These are phyloP conservation scores for Mus spretus DNA, from an alignment of 2,797 vertebrate genomes.

Conservation along the genomic window DNA sequence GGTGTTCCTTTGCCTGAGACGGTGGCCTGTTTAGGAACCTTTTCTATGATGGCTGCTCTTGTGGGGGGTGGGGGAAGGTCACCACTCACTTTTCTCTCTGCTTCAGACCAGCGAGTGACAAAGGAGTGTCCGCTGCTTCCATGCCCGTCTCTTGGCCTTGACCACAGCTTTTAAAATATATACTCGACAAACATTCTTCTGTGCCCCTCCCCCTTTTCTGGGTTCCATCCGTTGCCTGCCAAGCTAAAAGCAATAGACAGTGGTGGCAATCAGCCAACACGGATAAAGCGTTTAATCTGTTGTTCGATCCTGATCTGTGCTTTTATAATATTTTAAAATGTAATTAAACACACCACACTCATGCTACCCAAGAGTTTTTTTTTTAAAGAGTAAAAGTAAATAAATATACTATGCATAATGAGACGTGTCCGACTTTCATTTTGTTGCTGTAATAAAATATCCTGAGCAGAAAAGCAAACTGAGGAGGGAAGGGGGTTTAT, in stretches of 20 bases:
- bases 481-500: background rate
- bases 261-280: background rate
- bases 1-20: background rate
- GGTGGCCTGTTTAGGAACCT: background rate
- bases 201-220: background rate
- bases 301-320: background rate
- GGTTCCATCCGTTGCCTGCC: background rate
- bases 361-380: background rate
- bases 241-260: background rate
- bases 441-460: background rate
- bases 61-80: too few relatives aligned
- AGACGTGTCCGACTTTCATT: background rate
- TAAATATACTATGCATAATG: background rate
- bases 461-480: background rate
- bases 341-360: background rate
- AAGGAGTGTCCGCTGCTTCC: too few relatives aligned
- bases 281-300: background rate
- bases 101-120: background rate
- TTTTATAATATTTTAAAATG: constrained; percentile 6
- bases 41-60: background rate
- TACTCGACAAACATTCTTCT: background rate
- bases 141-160: background rate
- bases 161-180: background rate
- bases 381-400: background rate
- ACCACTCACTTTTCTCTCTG: too few relatives aligned